Conservation (phyloP, 2,113 vertebrate species). For the Capreolus pygargus region DNA sequence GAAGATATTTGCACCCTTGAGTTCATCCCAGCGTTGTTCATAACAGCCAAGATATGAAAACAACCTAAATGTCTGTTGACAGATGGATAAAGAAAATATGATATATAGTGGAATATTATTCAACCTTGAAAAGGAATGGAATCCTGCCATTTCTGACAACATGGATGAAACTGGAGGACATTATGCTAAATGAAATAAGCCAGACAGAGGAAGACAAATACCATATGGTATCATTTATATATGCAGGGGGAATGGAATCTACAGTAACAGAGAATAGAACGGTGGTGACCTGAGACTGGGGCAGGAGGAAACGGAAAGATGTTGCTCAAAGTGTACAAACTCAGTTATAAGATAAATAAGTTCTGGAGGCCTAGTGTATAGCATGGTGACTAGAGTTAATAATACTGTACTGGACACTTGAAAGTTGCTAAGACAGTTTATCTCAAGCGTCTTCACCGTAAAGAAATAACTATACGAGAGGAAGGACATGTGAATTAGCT, state of each 20-base stretch:
- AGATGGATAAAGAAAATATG: background rate
- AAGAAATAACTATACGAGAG: too few relatives aligned
- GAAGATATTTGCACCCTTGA: background rate
- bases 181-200: background rate
- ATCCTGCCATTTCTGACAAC: background rate
- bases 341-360: background rate
- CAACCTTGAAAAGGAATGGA: background rate
- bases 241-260: background rate
- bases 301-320: too few relatives aligned
- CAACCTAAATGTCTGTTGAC: background rate
- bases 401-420: background rate
- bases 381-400: rapidly evolving
- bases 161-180: background rate
- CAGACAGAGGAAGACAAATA: background rate
- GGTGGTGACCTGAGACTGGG: background rate
- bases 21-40: background rate
- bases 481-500: background rate
- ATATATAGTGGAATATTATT: background rate
- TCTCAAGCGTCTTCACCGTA: background rate
- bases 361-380: background rate
- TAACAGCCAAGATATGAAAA: too few relatives aligned
- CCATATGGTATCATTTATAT: background rate
- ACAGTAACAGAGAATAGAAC: background rate
- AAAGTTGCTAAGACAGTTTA: background rate
- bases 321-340: background rate